A percentile compares a stretch with the other conserved stretches of the same genome.
Conservation (phyloP, 1,140 invertebrate genomes). For the Lamellibrachia luymesi region DNA sequence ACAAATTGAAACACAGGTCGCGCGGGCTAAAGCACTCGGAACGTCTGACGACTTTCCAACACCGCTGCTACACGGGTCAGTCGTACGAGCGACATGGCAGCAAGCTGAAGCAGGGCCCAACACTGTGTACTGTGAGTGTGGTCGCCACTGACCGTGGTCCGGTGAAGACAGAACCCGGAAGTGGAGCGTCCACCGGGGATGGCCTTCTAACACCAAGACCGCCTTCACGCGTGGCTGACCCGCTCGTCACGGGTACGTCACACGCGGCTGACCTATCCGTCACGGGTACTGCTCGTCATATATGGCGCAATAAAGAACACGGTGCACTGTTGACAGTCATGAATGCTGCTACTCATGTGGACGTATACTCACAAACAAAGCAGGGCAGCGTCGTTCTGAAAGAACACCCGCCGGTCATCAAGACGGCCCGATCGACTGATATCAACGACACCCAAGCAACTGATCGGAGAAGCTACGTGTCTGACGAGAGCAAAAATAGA, state of each 20-base stretch:
- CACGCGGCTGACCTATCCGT: not conserved
- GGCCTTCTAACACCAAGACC: not conserved
- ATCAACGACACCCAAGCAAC: not conserved
- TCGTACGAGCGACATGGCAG: not conserved
- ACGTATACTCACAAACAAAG: not conserved
- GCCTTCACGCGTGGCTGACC: not conserved
- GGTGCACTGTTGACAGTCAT: not conserved
- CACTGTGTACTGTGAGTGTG: not conserved
- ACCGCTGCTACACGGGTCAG: not conserved
- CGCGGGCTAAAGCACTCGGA: not conserved
- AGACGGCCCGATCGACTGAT: not conserved
- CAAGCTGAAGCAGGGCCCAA: not conserved
- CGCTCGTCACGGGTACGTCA: not conserved
- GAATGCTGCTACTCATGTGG: too few relatives aligned
- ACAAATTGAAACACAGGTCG: not conserved
- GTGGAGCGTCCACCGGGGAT: not conserved
- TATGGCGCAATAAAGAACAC: not conserved
- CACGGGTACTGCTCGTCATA: not conserved
- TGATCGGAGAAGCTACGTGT: not conserved
- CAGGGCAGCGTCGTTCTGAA: not conserved
- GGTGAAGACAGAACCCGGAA: not conserved
- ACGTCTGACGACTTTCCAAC: not conserved
- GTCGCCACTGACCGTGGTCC: not conserved
- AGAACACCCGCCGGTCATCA: not conserved
- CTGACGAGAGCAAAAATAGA: not conserved